These are phyloP conservation scores for Chlorops oryzae DNA, from an alignment of 1,140 invertebrate species.

Conservation along the genomic window DNA sequence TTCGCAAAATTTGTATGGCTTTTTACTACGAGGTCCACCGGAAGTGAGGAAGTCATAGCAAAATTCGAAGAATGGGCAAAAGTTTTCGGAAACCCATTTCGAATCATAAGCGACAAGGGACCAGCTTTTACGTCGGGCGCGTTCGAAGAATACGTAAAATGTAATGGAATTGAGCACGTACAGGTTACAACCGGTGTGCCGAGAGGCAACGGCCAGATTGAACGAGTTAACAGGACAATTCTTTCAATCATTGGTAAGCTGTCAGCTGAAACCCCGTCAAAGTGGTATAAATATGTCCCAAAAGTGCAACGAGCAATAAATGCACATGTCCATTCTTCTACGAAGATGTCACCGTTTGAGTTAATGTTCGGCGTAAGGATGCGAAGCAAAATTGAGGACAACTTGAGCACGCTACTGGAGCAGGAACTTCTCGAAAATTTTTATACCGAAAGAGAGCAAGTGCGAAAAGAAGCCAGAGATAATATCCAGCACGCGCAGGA, in stretches of 20 bases:
- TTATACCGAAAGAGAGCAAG: conserved; percentile 12
- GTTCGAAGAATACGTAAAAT: conserved; percentile 15
- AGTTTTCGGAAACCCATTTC: conserved; percentile 20
- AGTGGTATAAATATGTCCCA: conserved; percentile 33
- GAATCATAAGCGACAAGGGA: conserved; percentile 11
- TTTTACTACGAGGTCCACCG: conserved; percentile 12
- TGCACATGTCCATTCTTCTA: conserved; percentile 31
- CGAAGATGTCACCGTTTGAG: conserved; percentile 32
- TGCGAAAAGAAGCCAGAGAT: conserved; percentile 17
- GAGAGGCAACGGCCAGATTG: conserved; percentile 33
- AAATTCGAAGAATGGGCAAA: neutral
- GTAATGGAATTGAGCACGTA: conserved; percentile 23
- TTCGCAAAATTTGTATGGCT: conserved; percentile 42
- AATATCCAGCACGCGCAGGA: conserved; percentile 34
- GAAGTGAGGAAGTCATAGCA: neutral
- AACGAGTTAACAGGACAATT: conserved; percentile 30
- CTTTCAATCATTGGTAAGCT: conserved; percentile 31
- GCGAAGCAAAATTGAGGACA: conserved; percentile 23
- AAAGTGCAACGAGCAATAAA: conserved; percentile 32
- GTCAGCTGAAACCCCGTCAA: conserved; percentile 17
- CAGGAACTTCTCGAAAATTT: conserved; percentile 25
- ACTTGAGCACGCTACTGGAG: conserved; percentile 22
- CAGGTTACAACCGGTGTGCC: conserved; percentile 33
- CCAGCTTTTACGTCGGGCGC: conserved; percentile 10
- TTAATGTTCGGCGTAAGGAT: conserved; percentile 31